Percentiles rank a stretch among this genome's conserved stretches.
These are phyloP conservation scores for Pelodiscus sinensis DNA, from an alignment of 2,113 vertebrate genomes.

Conservation along the genomic window DNA sequence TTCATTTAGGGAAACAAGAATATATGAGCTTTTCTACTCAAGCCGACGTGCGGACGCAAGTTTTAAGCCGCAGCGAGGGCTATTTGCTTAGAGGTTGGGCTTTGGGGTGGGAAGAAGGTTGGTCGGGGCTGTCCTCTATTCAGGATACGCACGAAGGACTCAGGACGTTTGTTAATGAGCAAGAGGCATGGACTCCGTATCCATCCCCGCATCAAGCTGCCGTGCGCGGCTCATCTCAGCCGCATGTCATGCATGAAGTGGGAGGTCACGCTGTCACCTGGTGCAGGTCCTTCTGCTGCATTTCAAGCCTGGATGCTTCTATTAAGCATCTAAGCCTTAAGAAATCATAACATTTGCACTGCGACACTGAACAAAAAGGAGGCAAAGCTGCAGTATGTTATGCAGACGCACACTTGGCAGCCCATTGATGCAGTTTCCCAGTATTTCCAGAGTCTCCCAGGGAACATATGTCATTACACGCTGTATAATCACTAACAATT, in stretches of 20 bases:
- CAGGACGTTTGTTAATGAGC: not conserved
- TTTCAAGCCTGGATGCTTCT: not conserved
- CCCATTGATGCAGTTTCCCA: not conserved
- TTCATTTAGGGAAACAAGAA: constrained; percentile 82
- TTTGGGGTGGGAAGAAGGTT: not conserved
- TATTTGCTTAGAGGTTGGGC: constrained; percentile 17
- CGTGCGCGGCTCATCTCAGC: not conserved
- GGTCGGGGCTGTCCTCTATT: not conserved
- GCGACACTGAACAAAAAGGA: rapidly evolving
- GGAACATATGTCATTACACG: rapidly evolving
- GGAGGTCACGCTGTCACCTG: not conserved
- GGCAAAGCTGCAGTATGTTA: not conserved
- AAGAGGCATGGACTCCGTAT: not conserved
- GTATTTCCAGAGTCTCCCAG: not conserved
- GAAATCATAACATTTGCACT: rapidly evolving
- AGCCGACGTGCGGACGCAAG: constrained; percentile 19
- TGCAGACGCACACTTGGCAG: not conserved
- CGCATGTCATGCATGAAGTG: not conserved
- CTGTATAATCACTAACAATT: not conserved
- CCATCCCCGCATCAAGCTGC: not conserved
- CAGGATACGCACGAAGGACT: not conserved
- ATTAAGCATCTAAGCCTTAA: not conserved
- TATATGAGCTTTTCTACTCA: constrained; percentile 68
- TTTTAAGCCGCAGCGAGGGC: constrained; percentile 12
- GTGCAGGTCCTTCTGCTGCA: not conserved